phyloP scores from a whole-genome alignment of 64 coral and sea anemone species.

The Dendronephthya gigantea region DNA sequence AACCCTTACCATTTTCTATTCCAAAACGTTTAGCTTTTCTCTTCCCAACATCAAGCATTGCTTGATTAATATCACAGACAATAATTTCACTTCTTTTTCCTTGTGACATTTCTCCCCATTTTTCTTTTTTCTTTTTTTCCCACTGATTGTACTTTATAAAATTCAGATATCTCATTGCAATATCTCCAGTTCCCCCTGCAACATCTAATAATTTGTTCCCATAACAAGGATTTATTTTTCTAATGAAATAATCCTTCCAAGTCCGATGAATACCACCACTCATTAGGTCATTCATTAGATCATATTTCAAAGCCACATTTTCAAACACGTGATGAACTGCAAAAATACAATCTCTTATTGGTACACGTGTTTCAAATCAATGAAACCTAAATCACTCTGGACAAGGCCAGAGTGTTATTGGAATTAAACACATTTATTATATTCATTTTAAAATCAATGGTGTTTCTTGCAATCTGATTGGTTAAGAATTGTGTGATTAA shows the following conservation, averaged over 20 bases:
- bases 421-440: too few relatives aligned
- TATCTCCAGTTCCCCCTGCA: constrained; percentile 98
- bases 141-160: constrained; percentile 40
- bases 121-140: constrained; percentile 19
- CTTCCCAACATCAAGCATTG: constrained; percentile 79
- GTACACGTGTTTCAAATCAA: not conserved
- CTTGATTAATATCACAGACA: constrained; percentile 91
- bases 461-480: too few relatives aligned
- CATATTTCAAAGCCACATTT: constrained; percentile 90
- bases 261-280: constrained; percentile 77
- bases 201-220: constrained; percentile 89
- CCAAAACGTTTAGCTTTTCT: constrained; percentile 32
- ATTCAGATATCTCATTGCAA: constrained; percentile 90
- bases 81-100: constrained; percentile 56
- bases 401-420: too few relatives aligned
- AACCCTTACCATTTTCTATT: not conserved
- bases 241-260: constrained; percentile 87
- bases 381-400: too few relatives aligned
- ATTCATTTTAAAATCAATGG: too few relatives aligned
- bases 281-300: constrained; percentile 97
- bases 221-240: constrained; percentile 47
- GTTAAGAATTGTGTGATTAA: too few relatives aligned
- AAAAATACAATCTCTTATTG: constrained; percentile 14
- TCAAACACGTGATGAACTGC: constrained; percentile 89
- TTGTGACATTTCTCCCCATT: constrained; percentile 17